Evolutionary conservation across 2,113 vertebrate genomes (phyloP), one percentile per base, ranked within the genome.

Genomic region (Scalopus aquaticus): DNA sequence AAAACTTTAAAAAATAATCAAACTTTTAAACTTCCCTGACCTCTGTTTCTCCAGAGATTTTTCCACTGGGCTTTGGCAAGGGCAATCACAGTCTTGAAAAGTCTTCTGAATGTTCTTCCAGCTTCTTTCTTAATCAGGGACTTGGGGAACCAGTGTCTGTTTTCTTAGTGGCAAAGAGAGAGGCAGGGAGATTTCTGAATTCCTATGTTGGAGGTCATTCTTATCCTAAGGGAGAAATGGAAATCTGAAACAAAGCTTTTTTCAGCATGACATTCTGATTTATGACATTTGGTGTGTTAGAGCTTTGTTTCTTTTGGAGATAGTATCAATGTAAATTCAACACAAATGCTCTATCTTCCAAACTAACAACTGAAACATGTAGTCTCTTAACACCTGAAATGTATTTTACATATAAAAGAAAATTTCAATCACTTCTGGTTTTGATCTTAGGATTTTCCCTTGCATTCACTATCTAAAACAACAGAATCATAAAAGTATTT

Each of bases 1-100:
- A 96, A 97, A 89, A 37, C 26, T 95, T 97, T 74, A 30, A 76
- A 49, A 97, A 96, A 90, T 83, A 94, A 96, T 91, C 91, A 94
- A 76, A 90, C 30, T 51, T 95, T 96, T 92, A 84, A 92, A 94
- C 51, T 90, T 49, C 73, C 70, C 28, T 12, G 37, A 94, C 72
- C 76, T 93, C 80, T 87, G 15, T 76, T 88, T 81, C 81, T 92
- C 91, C 46, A 74, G 92, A 76, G 96, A 82, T n/a, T 82, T 35
- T 93, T 84, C 39, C 32, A 60, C 44, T 67, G 58, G 19, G 62
- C 96, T 95, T 95, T 93, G 93, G 87, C 74, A 90, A 87, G 28
- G 62, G 37, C 32, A 72, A 44, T 88, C 51, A 24, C 6, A 62
- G 72, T 37, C 81, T 90, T 80, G 51, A 70, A 94, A 89, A 82